phyloP scores from a whole-genome alignment of 1,140 invertebrate species.

The Atta colombica region DNA sequence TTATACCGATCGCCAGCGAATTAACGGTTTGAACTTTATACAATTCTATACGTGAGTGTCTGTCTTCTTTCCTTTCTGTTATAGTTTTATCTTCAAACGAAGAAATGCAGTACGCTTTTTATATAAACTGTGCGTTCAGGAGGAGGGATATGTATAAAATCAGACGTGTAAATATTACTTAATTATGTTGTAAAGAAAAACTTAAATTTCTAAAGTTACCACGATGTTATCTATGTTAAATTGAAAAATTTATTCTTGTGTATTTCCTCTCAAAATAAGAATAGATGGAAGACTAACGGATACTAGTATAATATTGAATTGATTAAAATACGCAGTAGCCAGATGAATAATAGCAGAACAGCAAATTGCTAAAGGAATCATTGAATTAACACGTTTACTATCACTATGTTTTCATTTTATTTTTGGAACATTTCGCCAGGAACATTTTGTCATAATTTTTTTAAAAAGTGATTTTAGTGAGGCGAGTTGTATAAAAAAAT shows the following conservation, averaged over 20 bases:
- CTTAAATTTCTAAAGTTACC: constrained; percentile 4
- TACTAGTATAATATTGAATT: neutral
- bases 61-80: neutral
- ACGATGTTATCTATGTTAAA: constrained; percentile 1
- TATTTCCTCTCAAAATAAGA: neutral
- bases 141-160: constrained; percentile 13
- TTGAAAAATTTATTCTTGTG: neutral
- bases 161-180: neutral
- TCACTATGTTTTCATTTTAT: constrained; percentile 34
- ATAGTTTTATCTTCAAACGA: neutral
- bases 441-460: neutral
- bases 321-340: neutral
- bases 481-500: constrained; percentile 46
- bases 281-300: constrained; percentile 21
- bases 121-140: neutral
- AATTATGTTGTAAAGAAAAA: neutral
- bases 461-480: neutral
- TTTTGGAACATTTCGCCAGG: neutral
- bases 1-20: constrained; percentile 72
- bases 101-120: neutral
- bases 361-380: neutral
- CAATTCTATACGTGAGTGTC: neutral
- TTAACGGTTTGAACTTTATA: constrained; percentile 32
- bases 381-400: constrained; percentile 57
- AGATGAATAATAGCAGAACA: neutral